Base-by-base conservation (phyloP, 2,888 invertebrate genomes). In the Hemicrepidius hirtus region DNA sequence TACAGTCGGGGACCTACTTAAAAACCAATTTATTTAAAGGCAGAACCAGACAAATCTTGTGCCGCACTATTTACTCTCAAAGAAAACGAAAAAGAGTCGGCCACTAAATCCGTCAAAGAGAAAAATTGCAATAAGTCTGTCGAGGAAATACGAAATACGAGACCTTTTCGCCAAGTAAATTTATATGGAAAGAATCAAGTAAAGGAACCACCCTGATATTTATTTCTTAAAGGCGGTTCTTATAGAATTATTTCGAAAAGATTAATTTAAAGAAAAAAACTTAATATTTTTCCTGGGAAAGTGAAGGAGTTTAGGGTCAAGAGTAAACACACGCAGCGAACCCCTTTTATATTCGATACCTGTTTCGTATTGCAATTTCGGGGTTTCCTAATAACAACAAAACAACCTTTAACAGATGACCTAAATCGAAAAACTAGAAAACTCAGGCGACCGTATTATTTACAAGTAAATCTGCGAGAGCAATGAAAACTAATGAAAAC, bases 401-500 rank as follows among this genome's bases (percentile, higher is more conserved):
- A 57, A 40, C 37, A n/a, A 40, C 57, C 37, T 35, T 28, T 18
- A 40, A 40, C 32, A 40, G 37, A 40, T 20, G 55, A 55, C 57
- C 57, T 7, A 40, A 20, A 57, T 57, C 57, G 57, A 40, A 57
- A 53, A 55, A 37, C 53, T 46, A 44, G 69, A 63, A 63, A 70
- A 55, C 50, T 62, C 50, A 50, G 40, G 60, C 62, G 41, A 68
- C 60, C 62, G 37, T 57, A 67, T 72, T 72, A 72, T 72, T 72
- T 72, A 72, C 68, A 73, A 65, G 68, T 68, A 68, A 64, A 73
- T 73, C 68, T 63, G 68, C 21, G 60, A 73, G 68, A 41, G 68
- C 65, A 73, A 69, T 73, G 68, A 65, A 73, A 73, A 66, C 73
- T 73, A 73, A 73, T 73, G 73, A 69, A 73, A 73, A 69, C 59